Conservation (phyloP, 2,113 vertebrate species). For the Chloebia gouldiae region DNA sequence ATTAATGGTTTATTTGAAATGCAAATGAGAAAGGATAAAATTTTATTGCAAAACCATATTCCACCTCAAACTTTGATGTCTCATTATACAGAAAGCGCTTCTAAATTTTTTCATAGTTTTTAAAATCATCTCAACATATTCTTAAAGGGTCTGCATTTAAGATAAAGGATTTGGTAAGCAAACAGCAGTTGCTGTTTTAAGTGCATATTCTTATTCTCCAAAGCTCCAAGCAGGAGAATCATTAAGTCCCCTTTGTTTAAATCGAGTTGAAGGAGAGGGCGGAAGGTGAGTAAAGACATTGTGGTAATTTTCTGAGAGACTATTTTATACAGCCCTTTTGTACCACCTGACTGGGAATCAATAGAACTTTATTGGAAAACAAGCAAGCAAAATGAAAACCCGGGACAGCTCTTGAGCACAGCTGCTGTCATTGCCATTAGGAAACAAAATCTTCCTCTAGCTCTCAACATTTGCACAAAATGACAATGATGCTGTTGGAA, state of each 20-base stretch:
- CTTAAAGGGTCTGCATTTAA: neutral
- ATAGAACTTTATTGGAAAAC: slow-evolving; percentile 25
- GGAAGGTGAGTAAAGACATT: neutral
- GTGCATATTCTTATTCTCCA: neutral
- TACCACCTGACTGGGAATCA: slow-evolving; percentile 19
- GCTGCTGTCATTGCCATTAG: neutral
- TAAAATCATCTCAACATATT: neutral
- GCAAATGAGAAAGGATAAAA: slow-evolving; percentile 18
- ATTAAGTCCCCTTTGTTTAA: neutral
- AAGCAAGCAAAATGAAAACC: slow-evolving; percentile 33
- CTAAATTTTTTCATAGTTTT: neutral
- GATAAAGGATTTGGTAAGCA: neutral
- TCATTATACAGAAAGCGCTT: neutral
- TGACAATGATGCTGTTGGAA: neutral
- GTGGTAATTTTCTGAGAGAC: neutral
- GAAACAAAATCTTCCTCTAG: neutral
- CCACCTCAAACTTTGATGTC: slow-evolving; percentile 33
- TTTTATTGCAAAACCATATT: slow-evolving; percentile 29
- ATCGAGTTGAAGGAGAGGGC: neutral
- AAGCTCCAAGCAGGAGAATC: neutral
- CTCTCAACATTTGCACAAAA: neutral
- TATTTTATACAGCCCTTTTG: neutral
- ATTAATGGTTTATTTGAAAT: slow-evolving; percentile 61
- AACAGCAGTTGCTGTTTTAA: neutral
- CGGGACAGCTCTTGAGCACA: neutral